Evolutionary conservation across 2,888 invertebrate genomes (phyloP).

Genomic region (Eulithis prunata): DNA sequence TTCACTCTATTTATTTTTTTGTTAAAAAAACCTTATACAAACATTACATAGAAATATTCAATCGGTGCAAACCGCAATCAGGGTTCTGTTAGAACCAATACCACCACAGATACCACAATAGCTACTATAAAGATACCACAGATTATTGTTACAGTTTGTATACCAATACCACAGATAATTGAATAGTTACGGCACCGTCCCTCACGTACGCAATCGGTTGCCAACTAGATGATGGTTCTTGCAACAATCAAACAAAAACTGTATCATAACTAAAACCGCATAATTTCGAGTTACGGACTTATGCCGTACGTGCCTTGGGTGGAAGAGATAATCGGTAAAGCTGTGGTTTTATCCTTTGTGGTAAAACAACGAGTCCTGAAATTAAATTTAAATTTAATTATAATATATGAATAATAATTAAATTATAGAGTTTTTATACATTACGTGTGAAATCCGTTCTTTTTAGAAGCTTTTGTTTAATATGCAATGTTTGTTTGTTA

Average conservation of each 20-base stretch:
- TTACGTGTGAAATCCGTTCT: too few relatives aligned
- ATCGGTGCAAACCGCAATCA: slow-evolving; percentile 55
- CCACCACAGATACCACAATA: slow-evolving; percentile 21
- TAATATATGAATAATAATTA: too few relatives aligned
- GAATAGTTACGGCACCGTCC: slow-evolving; percentile 19
- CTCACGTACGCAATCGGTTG: slow-evolving; percentile 70
- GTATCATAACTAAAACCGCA: slow-evolving; percentile 70
- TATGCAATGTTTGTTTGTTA: too few relatives aligned
- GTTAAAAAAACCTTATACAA: slow-evolving; percentile 41
- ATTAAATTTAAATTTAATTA: too few relatives aligned
- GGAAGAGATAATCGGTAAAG: slow-evolving; percentile 12
- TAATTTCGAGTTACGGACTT: slow-evolving; percentile 47
- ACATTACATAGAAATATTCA: slow-evolving; percentile 51
- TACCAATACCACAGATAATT: slow-evolving; percentile 9
- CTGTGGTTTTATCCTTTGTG: slow-evolving; percentile 12
- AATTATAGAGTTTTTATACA: too few relatives aligned
- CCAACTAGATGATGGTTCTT: slow-evolving; percentile 67
- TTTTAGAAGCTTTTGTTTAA: too few relatives aligned
- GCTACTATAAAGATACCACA: slow-evolving; percentile 3
- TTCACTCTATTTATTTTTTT: slow-evolving; percentile 39
- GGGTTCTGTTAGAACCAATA: slow-evolving; percentile 56
- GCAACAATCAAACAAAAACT: slow-evolving; percentile 68
- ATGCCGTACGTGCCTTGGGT: slow-evolving; percentile 39
- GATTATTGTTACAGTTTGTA: slow-evolving; percentile 10
- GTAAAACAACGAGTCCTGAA: too few relatives aligned